Percentiles rank a stretch among this genome's conserved stretches.
These are phyloP conservation scores for Antheraea mylitta DNA, from an alignment of 1,140 invertebrate species.

Conservation along the genomic window DNA sequence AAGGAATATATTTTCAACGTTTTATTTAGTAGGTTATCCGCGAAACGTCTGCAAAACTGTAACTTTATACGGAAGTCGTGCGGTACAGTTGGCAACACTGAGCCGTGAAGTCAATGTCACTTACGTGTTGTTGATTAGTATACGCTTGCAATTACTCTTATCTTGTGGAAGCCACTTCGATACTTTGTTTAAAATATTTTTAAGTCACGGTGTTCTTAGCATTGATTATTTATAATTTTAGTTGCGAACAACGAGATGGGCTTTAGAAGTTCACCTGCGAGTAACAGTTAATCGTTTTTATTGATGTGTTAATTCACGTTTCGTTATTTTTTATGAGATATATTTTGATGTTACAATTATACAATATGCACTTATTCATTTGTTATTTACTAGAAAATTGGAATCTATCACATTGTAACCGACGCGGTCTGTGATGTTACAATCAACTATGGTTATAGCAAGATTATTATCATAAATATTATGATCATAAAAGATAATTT, in stretches of 20 bases:
- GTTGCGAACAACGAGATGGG: background rate
- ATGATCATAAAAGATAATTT: no score
- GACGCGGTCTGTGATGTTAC: no score
- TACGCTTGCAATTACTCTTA: background rate
- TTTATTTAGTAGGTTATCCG: background rate
- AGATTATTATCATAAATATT: no score
- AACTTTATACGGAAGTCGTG: background rate
- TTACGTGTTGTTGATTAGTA: constrained; percentile 2
- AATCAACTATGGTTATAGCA: no score
- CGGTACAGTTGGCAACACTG: background rate
- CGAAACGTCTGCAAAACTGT: background rate
- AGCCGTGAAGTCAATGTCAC: background rate
- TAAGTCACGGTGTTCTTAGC: background rate
- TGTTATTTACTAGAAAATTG: no score
- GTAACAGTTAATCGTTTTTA: background rate
- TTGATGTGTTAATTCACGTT: no score
- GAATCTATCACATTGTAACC: no score
- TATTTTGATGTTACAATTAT: no score
- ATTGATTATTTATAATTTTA: background rate
- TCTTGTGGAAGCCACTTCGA: background rate
- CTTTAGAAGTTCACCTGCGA: background rate
- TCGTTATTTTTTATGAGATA: no score
- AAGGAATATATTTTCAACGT: background rate
- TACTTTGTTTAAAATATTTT: background rate
- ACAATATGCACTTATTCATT: no score